These are phyloP conservation scores for Branchipolynoe longqiensis DNA, from an alignment of 2,888 invertebrate species.

Conservation along the genomic window DNA sequence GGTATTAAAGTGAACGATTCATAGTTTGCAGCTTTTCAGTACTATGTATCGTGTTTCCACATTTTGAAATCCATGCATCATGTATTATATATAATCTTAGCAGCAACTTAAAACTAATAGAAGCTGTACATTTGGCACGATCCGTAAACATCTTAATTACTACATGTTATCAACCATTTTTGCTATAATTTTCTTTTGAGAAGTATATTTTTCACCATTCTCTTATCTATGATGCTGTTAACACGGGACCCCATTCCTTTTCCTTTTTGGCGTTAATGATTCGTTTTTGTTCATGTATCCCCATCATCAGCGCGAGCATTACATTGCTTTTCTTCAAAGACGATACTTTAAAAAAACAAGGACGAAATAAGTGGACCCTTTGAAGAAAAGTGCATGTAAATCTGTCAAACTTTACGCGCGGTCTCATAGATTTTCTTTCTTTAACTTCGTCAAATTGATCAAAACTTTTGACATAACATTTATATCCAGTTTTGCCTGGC, in stretches of 20 bases:
- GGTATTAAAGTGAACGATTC: neutral
- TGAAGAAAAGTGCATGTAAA: slow-evolving; percentile 21
- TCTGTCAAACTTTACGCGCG: too few relatives aligned
- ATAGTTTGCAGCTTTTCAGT: slow-evolving; percentile 12
- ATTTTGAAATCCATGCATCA: neutral
- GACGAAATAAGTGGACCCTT: neutral
- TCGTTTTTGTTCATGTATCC: neutral
- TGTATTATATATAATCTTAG: neutral
- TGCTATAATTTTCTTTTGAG: too few relatives aligned
- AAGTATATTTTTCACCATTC: too few relatives aligned
- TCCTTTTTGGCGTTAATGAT: neutral
- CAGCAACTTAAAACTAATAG: neutral
- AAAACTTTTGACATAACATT: too few relatives aligned
- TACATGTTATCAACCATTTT: too few relatives aligned
- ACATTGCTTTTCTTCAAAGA: slow-evolving; percentile 16
- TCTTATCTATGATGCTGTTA: too few relatives aligned
- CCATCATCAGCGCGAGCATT: neutral
- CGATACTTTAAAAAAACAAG: too few relatives aligned
- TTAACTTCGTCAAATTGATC: too few relatives aligned
- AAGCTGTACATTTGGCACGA: neutral
- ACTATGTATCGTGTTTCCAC: neutral
- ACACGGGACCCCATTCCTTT: neutral
- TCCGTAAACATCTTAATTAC: neutral
- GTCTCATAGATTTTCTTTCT: too few relatives aligned
- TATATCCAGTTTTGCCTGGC: too few relatives aligned